Conservation (phyloP, 2,797 vertebrate species). For the Pteronotus mesoamericanus region DNA sequence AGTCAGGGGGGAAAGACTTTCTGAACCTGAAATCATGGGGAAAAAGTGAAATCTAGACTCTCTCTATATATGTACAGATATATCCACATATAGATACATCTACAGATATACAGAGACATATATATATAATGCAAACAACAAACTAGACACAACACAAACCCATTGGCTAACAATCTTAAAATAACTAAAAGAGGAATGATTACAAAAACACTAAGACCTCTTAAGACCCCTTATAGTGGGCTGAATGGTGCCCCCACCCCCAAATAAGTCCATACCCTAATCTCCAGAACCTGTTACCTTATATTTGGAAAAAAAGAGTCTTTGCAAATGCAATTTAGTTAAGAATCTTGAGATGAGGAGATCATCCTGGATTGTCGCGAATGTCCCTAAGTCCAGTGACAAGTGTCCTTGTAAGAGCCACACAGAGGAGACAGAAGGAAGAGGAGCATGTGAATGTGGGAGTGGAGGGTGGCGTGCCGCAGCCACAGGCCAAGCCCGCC, state of each 20-base stretch:
- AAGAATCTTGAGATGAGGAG: neutral
- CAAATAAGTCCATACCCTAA: neutral
- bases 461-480: neutral
- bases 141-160: neutral
- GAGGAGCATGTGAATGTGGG: neutral
- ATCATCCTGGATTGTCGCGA: neutral
- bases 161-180: neutral
- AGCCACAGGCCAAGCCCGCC: neutral
- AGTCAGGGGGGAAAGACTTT: neutral
- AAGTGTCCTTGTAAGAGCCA: neutral
- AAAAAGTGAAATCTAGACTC: neutral
- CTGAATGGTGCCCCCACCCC: neutral
- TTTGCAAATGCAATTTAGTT: neutral
- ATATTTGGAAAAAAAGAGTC: neutral
- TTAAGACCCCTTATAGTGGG: neutral
- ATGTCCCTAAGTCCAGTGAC: neutral
- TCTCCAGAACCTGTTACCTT: neutral
- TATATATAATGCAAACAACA: neutral
- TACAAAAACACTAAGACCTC: neutral
- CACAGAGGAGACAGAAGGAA: neutral
- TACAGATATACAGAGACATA: neutral
- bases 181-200: neutral
- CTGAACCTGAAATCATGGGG: neutral
- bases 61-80: too few species aligned
- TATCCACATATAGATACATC: too few species aligned